Conservation (phyloP, 1,140 invertebrate genomes). For the Neomicropteryx cornuta region DNA sequence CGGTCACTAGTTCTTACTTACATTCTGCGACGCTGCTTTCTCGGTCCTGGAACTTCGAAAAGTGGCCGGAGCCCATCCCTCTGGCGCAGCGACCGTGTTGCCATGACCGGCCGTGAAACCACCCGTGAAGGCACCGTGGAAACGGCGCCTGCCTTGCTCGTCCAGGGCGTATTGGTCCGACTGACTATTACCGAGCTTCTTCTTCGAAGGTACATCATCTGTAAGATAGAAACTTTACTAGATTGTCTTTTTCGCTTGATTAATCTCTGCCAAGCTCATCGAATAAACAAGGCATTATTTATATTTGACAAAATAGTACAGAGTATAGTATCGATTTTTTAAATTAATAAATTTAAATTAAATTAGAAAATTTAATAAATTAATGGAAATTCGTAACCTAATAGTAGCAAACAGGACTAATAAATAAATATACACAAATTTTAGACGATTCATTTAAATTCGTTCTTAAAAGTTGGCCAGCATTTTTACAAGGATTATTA, state of each 20-base stretch:
- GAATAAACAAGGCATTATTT: neutral
- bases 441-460: neutral
- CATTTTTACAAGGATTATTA: slow-evolving; percentile 6
- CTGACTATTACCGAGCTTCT: slow-evolving; percentile 62
- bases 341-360: slow-evolving; percentile 5
- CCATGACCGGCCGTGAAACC: slow-evolving; percentile 98
- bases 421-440: slow-evolving; percentile 8
- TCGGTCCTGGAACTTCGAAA: slow-evolving; percentile 83
- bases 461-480: neutral
- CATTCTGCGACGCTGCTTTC: slow-evolving; percentile 49
- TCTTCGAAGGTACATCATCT: slow-evolving; percentile 72
- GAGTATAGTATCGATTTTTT: slow-evolving; percentile 2
- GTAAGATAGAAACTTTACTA: slow-evolving; percentile 6
- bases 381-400: slow-evolving; percentile 3
- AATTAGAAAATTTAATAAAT: slow-evolving; percentile 7
- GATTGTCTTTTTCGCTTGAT: slow-evolving; percentile 2
- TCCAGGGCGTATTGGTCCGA: slow-evolving; percentile 82
- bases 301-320: slow-evolving; percentile 4
- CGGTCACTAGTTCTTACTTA: no score
- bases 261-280: slow-evolving; percentile 2
- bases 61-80: slow-evolving; percentile 87
- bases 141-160: slow-evolving; percentile 78
- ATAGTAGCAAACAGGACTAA: slow-evolving; percentile 3
- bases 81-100: slow-evolving; percentile 90
- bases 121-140: slow-evolving; percentile 98